phyloP scores from a whole-genome alignment of 2,888 invertebrate genomes.

The Drosophila quinaria region DNA sequence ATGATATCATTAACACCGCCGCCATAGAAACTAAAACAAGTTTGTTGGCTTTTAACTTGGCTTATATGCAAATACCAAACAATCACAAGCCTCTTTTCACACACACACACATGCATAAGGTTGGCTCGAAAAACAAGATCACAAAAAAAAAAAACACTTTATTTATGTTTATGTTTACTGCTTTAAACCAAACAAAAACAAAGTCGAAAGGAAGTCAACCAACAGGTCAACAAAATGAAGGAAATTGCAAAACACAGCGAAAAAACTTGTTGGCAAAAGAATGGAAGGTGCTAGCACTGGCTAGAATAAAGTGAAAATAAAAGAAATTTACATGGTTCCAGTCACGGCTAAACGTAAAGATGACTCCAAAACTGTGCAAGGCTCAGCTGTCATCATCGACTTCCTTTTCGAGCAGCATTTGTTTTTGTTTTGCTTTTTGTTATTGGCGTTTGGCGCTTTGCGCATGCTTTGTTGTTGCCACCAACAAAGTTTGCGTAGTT shows the following conservation, averaged over 20 bases:
- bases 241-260: conserved; percentile 1
- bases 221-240: conserved; percentile 59
- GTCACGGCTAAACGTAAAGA: conserved; percentile 25
- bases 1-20: conserved; percentile 43
- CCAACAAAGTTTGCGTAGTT: conserved; percentile 43
- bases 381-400: conserved; percentile 21
- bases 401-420: conserved; percentile 3
- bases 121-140: conserved; percentile 22
- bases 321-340: conserved; percentile 23
- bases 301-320: conserved; percentile 18
- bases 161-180: conserved; percentile 35
- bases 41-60: conserved; percentile 16
- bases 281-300: conserved; percentile 17
- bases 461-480: conserved; percentile 34
- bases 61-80: conserved; percentile 29
- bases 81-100: conserved; percentile 14
- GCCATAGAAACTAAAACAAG: conserved; percentile 29
- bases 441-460: conserved; percentile 42
- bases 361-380: conserved; percentile 32
- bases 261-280: conserved; percentile 1
- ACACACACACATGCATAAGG: not conserved
- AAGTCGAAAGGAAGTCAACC: conserved; percentile 50
- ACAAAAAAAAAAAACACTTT: conserved; percentile 19
- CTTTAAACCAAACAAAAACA: conserved; percentile 29
- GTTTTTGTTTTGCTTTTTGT: conserved; percentile 29